Evolutionary conservation across 2,888 invertebrate species (phyloP).

Genomic region (Pimpla rufipes): DNA sequence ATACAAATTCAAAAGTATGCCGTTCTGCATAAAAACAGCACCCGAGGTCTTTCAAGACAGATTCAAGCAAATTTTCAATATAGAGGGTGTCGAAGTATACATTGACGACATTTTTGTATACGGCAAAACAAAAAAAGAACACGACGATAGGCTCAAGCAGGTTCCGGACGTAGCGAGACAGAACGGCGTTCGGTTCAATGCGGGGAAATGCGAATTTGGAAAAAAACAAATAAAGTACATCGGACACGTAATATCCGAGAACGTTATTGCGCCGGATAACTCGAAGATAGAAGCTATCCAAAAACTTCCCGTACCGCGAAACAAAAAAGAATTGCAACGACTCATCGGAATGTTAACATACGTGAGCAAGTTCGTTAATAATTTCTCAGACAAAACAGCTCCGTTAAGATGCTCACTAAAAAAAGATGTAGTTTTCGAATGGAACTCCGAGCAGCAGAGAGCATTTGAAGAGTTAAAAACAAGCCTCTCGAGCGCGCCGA

Average conservation of each 20-base stretch:
- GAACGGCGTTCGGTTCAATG: slow-evolving; percentile 70
- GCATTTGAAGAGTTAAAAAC: slow-evolving; percentile 70
- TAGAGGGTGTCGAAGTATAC: slow-evolving; percentile 72
- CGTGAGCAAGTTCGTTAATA: slow-evolving; percentile 74
- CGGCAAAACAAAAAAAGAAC: slow-evolving; percentile 71
- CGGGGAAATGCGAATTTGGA: slow-evolving; percentile 70
- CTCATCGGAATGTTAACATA: slow-evolving; percentile 75
- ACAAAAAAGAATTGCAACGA: slow-evolving; percentile 68
- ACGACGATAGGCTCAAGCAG: slow-evolving; percentile 67
- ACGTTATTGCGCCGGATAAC: slow-evolving; percentile 67
- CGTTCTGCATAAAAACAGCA: slow-evolving; percentile 71
- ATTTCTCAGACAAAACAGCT: slow-evolving; percentile 68
- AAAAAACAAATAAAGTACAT: slow-evolving; percentile 72
- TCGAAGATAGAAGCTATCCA: slow-evolving; percentile 71
- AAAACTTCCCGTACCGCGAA: slow-evolving; percentile 63
- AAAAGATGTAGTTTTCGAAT: slow-evolving; percentile 74
- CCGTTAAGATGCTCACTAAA: slow-evolving; percentile 70
- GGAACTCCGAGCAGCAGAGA: slow-evolving; percentile 71
- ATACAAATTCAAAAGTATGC: slow-evolving; percentile 69
- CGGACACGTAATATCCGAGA: slow-evolving; percentile 70
- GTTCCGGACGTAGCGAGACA: slow-evolving; percentile 68
- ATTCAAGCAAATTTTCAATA: slow-evolving; percentile 70
- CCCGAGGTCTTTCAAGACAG: slow-evolving; percentile 72
- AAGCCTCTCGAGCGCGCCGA: slow-evolving; percentile 52
- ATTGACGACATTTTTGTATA: slow-evolving; percentile 74